Base-by-base conservation (phyloP, 2,888 invertebrate genomes). In the Eilema depressum region DNA sequence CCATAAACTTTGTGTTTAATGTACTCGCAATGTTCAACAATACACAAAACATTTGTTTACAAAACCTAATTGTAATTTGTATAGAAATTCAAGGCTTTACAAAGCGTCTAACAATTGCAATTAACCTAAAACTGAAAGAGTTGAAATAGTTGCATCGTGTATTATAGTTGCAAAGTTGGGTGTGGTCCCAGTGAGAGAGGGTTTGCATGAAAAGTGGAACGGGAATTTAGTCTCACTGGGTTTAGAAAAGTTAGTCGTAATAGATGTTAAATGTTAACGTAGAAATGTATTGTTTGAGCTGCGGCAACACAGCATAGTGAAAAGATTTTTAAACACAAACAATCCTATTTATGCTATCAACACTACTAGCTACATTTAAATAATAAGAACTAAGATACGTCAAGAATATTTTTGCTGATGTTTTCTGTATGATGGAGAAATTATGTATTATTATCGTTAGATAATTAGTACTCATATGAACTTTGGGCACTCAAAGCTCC, bases 111-210 rank as follows among this genome's bases (percentile, higher is more conserved):
- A 70, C 70, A 66, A 67, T 59, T 67, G 59, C 76, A 80, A 80
- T 80, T 81, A 82, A 81, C 82, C 82, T 80, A 75, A 82, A 81
- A 82, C 72, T 80, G 76, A 71, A 64, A 70, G 75, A 74, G 65
- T 72, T 66, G 71, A 76, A 78, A 79, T 80, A 70, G 80, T 74
- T 78, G 76, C 70, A 72, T 75, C 66, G 71, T 63, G 75, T 66
- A 57, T 20, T 73, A 80, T 74, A 78, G 76, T 63, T 68, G 80
- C 83, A 80, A 79, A 80, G 81, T 73, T 60, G 66, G n/a, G 60
- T 66, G 66, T 63, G 61, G 60, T 62, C 64, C 12, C 47, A 68
- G 28, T 70, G 47, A n/a, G 33, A 33, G 33, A 47, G 47, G 25
- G 11, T 12, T 26, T 41, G 17, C 60, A 41, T n/a, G 47, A 37